Evolutionary conservation across 2,888 invertebrate species (phyloP), one percentile per base, ranked within the genome.

Genomic region (Amorpha juglandis): DNA sequence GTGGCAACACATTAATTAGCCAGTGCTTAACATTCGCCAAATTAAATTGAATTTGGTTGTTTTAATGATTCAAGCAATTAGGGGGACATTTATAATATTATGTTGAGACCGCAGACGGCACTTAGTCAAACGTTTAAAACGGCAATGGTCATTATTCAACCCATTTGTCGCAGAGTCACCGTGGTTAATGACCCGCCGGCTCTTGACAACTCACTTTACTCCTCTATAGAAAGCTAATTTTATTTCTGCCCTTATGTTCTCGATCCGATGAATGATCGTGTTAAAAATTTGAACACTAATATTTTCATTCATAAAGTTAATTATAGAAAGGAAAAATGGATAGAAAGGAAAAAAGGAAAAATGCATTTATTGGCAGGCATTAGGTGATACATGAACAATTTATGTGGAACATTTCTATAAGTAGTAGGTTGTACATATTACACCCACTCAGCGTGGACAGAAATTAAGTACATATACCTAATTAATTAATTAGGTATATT

Each of bases 141-240:
- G 71, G 75, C 74, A 76, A 75, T 73, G 77, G 77, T 81, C 80
- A 83, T 85, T 82, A 85, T 74, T 84, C 80, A 81, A 78, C 72
- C 78, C 84, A 84, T 86, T 85, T 82, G 85, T 83, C 82, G 78
- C 78, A 69, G 71, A 74, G 77, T 76, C 75, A 73, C 72, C 68
- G 72, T 62, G 73, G 65, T 74, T 80, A 83, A 83, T 81, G 80
- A 77, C 70, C 70, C 66, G 71, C 70, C 66, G 71, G 71, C 74
- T 76, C 76, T 75, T 77, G 76, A 76, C 73, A 77, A 72, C 77
- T 78, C 75, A 74, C 74, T 82, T 78, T 74, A 74, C 74, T 75
- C 69, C 72, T 71, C 75, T 42, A 72, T 75, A 72, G 75, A 74
- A 68, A 66, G 74, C 70, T 73, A 67, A 73, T 74, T 78, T 76